These are phyloP conservation scores for Antechinus flavipes DNA, from an alignment of 2,113 vertebrate species.

Conservation along the genomic window DNA sequence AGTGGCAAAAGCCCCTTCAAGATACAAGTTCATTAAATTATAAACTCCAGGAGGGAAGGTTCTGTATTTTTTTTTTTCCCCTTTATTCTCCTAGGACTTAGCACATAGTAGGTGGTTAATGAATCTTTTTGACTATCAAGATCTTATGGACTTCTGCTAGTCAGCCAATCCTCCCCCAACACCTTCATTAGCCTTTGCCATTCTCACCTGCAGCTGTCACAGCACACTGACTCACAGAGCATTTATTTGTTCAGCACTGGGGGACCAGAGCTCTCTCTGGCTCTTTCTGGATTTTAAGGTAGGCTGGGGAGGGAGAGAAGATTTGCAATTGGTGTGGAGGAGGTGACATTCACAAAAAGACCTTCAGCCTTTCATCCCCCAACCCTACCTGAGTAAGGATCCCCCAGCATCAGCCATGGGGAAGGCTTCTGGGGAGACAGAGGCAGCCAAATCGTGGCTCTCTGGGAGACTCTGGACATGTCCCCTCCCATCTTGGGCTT, in stretches of 20 bases:
- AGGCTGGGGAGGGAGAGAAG: neutral
- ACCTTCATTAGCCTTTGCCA: neutral
- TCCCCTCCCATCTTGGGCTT: neutral
- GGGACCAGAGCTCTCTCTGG: neutral
- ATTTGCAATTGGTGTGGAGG: neutral
- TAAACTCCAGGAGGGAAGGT: neutral
- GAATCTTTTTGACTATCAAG: neutral
- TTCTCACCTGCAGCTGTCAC: neutral
- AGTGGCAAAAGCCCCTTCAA: neutral
- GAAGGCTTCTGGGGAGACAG: neutral
- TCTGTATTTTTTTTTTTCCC: too few relatives aligned
- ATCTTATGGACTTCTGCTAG: neutral
- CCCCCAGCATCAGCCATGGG: neutral
- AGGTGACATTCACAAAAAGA: neutral
- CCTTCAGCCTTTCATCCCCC: too few relatives aligned
- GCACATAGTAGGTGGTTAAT: neutral
- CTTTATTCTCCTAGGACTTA: neutral
- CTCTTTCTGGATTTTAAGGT: neutral
- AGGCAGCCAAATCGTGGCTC: neutral
- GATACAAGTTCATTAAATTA: neutral
- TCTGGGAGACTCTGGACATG: neutral
- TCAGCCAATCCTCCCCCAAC: neutral
- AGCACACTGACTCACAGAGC: neutral
- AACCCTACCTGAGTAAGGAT: too few relatives aligned
- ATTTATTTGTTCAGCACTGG: neutral